phyloP scores from a whole-genome alignment of 2,888 invertebrate species.

The Lasioglossum villosulum region DNA sequence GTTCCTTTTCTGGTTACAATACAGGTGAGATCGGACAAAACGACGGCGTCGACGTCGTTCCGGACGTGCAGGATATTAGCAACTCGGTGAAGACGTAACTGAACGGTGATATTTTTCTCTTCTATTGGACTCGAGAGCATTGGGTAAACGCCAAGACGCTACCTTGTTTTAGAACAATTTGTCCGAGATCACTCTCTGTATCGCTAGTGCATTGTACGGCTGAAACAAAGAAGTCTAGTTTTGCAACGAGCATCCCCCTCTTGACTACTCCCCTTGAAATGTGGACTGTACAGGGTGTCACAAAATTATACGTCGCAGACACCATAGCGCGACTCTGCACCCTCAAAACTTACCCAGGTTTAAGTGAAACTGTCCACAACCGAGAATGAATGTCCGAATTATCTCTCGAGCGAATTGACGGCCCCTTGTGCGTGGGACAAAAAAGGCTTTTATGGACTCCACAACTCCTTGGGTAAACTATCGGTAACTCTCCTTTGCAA shows the following conservation, averaged over 20 bases:
- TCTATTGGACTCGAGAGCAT: slow-evolving; percentile 5
- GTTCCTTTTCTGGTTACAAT: slow-evolving; percentile 73
- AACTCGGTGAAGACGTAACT: slow-evolving; percentile 74
- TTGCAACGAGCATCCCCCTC: slow-evolving; percentile 42
- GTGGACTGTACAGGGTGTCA: slow-evolving; percentile 26
- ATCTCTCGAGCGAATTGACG: too few relatives aligned
- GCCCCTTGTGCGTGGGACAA: too few relatives aligned
- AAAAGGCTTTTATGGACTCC: too few relatives aligned
- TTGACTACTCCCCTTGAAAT: not conserved
- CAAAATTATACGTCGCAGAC: too few relatives aligned
- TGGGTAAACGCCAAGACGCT: not conserved
- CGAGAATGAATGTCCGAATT: too few relatives aligned
- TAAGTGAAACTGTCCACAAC: too few relatives aligned
- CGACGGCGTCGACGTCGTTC: slow-evolving; percentile 69
- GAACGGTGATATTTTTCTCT: not conserved
- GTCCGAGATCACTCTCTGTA: slow-evolving; percentile 18
- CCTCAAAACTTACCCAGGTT: too few relatives aligned
- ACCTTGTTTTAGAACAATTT: not conserved
- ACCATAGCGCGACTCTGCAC: too few relatives aligned
- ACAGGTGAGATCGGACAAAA: slow-evolving; percentile 70
- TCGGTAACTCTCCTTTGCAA: too few relatives aligned
- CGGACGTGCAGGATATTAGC: slow-evolving; percentile 71
- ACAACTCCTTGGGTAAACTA: too few relatives aligned
- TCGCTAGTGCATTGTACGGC: slow-evolving; percentile 43
- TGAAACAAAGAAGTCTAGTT: slow-evolving; percentile 54